phyloP scores from a whole-genome alignment of 2,113 vertebrate genomes.

The Eonycteris spelaea region DNA sequence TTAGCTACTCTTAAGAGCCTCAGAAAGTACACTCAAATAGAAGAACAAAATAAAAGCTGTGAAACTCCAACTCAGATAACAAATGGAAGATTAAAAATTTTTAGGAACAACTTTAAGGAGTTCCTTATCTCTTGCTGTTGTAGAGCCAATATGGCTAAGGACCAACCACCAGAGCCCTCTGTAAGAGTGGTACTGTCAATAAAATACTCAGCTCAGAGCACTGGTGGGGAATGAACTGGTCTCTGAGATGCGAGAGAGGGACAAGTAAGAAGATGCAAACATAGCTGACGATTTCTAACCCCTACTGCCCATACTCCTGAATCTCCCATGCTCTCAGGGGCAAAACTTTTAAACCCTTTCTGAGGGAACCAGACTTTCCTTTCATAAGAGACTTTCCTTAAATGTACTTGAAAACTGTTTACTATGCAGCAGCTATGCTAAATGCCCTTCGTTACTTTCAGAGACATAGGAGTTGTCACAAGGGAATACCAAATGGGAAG shows the following conservation, averaged over 20 bases:
- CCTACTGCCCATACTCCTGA: not conserved
- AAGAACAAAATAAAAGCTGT: not conserved
- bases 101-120: not conserved
- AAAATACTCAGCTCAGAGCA: not conserved
- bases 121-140: not conserved
- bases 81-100: not conserved
- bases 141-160: not conserved
- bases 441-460: not conserved
- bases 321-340: not conserved
- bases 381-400: not conserved
- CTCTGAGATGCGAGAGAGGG: not conserved
- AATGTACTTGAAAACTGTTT: not conserved
- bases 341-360: not conserved
- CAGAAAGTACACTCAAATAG: not conserved
- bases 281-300: not conserved
- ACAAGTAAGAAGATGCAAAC: not conserved
- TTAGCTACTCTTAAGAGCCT: not conserved
- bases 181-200: not conserved
- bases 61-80: not conserved
- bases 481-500: not conserved
- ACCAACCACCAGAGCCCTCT: not conserved
- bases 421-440: not conserved
- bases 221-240: not conserved
- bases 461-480: not conserved
- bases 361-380: not conserved